Percentiles rank a stretch among this genome's conserved stretches.
These are phyloP conservation scores for Tetrax tetrax DNA, from an alignment of 2,113 vertebrate species.

Conservation along the genomic window DNA sequence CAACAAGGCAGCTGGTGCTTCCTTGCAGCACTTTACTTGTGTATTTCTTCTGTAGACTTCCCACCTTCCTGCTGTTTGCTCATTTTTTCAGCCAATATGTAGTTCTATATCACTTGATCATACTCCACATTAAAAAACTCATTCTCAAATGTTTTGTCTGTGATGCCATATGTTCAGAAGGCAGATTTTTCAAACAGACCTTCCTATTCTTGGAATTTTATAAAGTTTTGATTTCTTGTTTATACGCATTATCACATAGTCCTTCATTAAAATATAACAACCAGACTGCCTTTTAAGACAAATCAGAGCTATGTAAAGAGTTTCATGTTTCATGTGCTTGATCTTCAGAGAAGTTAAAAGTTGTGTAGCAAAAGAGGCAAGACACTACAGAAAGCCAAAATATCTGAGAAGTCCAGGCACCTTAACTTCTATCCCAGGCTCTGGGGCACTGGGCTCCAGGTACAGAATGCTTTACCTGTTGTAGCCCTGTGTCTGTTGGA, in stretches of 20 bases:
- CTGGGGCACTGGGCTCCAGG: background rate
- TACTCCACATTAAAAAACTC: background rate
- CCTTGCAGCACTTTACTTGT: background rate
- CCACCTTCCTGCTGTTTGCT: background rate
- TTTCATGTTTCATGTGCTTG: background rate
- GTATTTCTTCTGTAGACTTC: background rate
- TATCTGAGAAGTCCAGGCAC: background rate
- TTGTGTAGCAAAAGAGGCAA: background rate
- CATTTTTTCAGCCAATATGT: background rate
- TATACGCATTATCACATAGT: background rate
- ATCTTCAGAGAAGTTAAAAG: background rate
- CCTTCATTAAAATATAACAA: background rate
- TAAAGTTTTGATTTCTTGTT: background rate
- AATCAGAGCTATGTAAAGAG: background rate
- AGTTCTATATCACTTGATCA: background rate
- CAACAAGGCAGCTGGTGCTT: background rate
- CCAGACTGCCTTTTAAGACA: background rate
- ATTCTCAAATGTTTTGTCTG: background rate
- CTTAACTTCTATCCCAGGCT: background rate
- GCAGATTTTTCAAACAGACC: background rate
- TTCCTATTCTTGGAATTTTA: background rate
- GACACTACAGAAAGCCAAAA: background rate
- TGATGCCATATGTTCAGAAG: background rate
- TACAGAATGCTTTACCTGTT: background rate
- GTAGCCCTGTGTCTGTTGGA: background rate